Evolutionary conservation across 2,797 vertebrate species (phyloP), one percentile per base, ranked within the genome.

Genomic region (Gambusia yucatana): DNA sequence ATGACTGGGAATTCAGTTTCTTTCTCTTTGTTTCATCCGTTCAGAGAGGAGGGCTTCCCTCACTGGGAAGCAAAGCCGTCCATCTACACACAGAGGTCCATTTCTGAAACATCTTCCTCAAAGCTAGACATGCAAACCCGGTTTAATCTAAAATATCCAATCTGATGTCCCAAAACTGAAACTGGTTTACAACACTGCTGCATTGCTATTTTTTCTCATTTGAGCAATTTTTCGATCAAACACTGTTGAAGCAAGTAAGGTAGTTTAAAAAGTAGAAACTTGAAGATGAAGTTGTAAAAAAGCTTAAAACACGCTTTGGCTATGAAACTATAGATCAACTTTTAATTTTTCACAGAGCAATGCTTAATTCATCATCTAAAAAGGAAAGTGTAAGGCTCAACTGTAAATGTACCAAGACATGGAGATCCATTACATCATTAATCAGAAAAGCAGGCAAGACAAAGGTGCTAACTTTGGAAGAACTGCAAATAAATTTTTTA

Each of bases 1-100:
- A 96, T 93, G 89, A 91, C 77, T 87, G 77, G 88, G 80, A 86
- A 86, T 73, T 36, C 5, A 81, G 76, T 82, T 75, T 85, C 86
- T 77, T 83, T 57, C 81, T 86, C 59, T 86, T 91, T 88, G 72
- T 76, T 73, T 91, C 88, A 72, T 89, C 78, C 61, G 79, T 47
- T 81, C 73, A 57, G 28, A 82, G 75, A 33, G 36, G 71, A 84
- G 72, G 59, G 59, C 72, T 74, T 28, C 28, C 79, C 39, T 63
- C 57, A 39, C 75, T 11, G 55, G 78, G 76, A 52, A 61, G 77
- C 72, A 70, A 63, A 79, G 43, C 48, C 36, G 77, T 70, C 36
- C 13, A 7, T 67, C 41, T 79, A 13, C 63, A 67, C 17, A 63
- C 33, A 20, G 14, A 61, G 30, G 14, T 61, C 59, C 28, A 33